Conservation (phyloP, 2,797 vertebrate genomes). For the Sardinella longiceps region DNA sequence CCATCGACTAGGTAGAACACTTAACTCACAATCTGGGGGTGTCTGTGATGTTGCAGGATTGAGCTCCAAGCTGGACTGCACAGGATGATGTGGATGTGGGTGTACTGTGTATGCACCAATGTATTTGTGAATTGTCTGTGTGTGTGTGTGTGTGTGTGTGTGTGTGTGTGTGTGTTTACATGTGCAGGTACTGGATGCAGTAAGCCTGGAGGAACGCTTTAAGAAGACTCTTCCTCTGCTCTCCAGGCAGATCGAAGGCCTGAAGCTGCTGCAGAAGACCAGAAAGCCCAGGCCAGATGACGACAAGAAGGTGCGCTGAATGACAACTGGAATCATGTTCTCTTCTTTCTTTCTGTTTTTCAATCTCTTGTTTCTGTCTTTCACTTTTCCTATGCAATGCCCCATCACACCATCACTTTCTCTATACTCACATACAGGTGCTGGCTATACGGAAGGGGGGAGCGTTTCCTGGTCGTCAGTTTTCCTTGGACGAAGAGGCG, state of each 20-base stretch:
- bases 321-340: too few relatives aligned
- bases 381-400: neutral
- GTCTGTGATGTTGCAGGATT: too few relatives aligned
- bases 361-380: neutral
- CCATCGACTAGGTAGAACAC: too few relatives aligned
- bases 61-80: too few relatives aligned
- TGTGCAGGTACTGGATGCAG: conserved; percentile 88
- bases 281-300: conserved; percentile 84
- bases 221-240: conserved; percentile 91
- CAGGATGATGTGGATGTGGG: neutral
- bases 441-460: conserved; percentile 77
- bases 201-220: conserved; percentile 91
- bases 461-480: conserved; percentile 76
- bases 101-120: neutral
- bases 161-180: neutral
- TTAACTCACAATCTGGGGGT: neutral
- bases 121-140: too few relatives aligned
- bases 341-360: neutral
- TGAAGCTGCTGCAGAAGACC: conserved; percentile 92
- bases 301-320: conserved; percentile 83
- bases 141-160: conserved; percentile 1
- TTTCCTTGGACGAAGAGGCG: conserved; percentile 85
- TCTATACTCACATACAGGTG: conserved; percentile 68
- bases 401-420: neutral
- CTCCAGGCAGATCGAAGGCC: conserved; percentile 91